Evolutionary conservation across 2,888 invertebrate species (phyloP).

Genomic region (Drosophila phalerata): DNA sequence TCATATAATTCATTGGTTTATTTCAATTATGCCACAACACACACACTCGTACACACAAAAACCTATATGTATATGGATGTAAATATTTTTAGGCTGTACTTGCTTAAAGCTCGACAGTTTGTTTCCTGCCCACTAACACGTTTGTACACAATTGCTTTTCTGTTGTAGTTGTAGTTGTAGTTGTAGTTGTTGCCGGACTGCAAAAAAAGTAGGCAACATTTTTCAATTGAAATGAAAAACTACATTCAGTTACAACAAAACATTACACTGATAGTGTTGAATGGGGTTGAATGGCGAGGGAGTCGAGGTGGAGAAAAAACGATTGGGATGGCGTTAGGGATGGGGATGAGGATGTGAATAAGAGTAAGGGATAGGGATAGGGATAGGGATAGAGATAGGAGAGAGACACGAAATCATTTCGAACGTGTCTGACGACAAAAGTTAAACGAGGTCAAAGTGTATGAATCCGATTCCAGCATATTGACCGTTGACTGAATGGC

Average conservation of each 20-base stretch:
- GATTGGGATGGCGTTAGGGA: conserved; percentile 2
- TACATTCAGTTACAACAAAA: conserved; percentile 60
- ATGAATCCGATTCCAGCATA: conserved; percentile 66
- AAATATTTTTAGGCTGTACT: neutral
- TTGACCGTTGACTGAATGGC: conserved; percentile 73
- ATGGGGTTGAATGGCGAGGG: conserved; percentile 21
- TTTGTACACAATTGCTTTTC: conserved; percentile 51
- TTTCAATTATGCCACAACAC: conserved; percentile 19
- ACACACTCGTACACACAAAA: neutral
- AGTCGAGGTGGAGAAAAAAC: neutral
- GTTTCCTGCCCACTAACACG: conserved; percentile 55
- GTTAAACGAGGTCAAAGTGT: conserved; percentile 77
- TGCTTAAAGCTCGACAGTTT: conserved; percentile 43
- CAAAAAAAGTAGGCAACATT: conserved; percentile 66
- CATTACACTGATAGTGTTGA: conserved; percentile 57
- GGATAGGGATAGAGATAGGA: neutral
- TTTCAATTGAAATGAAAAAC: conserved; percentile 64
- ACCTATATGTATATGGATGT: neutral
- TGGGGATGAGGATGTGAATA: neutral
- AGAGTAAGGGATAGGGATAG: neutral
- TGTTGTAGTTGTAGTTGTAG: neutral
- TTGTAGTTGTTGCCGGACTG: conserved; percentile 11
- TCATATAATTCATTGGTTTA: conserved; percentile 4
- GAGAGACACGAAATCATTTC: conserved; percentile 65
- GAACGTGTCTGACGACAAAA: conserved; percentile 64